Base-by-base conservation (phyloP, 1,140 invertebrate species). In the Marisa cornuarietis region DNA sequence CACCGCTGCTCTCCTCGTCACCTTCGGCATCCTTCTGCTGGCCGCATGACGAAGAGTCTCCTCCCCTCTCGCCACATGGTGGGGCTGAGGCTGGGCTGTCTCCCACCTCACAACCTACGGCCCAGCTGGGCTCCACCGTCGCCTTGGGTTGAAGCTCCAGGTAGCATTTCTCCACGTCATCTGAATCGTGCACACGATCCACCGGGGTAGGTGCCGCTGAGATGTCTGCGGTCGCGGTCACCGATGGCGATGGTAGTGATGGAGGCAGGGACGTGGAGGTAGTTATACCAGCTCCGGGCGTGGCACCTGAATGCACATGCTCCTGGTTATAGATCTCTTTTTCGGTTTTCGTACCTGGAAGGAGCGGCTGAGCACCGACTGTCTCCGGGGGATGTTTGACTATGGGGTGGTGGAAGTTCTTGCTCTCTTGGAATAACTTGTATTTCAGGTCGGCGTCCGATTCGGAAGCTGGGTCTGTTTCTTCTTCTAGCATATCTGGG, bases 261-360 rank as follows among this genome's bases (percentile, higher is more conserved):
- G 54, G 76, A 68, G 31, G 77, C 31, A 65, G 52, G 49, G 14
- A 71, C 26, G 51, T 9, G 68, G 14, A 71, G 58, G 31, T 77
- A 71, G 68, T 81, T 42, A 22, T 61, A 52, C 3, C 63, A n/a
- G 51, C 31, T 31, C 13, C 22, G 4, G 65, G n/a, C 6, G n/a
- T 63, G 22, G 69, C 75, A 16, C 69, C 65, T 72, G 26, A 49
- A 62, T 51, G 51, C 16, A 78, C 31, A 42, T 79, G 81, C 22
- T 78, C 81, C 10, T 82, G 81, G 77, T 79, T 82, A 65, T 82
- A 82, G 16, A 82, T 82, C 20, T 82, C 81, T 58, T 82, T 82
- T 65, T 77, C 76, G 2, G 62, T 75, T 71, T 82, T 79, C 31
- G 54, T 24, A 22, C 52, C 73, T 82, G 77, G 51, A n/a, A 69